Conservation (phyloP, 2,113 vertebrate genomes). For the Morone saxatilis region DNA sequence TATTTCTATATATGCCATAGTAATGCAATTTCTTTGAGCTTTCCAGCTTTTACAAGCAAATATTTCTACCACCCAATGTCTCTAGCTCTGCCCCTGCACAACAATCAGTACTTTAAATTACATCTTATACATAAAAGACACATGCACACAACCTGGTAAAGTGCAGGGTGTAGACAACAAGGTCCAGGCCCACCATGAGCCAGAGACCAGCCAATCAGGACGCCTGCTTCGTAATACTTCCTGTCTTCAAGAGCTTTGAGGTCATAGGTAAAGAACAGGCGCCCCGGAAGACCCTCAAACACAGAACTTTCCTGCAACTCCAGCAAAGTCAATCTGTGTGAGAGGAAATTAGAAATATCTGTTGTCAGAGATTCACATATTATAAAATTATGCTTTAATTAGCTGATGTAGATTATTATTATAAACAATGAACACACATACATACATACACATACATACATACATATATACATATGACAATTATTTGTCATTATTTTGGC, state of each 20-base stretch:
- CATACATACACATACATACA: too few species aligned
- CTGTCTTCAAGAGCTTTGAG: constrained; percentile 68
- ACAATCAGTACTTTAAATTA: too few species aligned
- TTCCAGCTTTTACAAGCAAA: too few species aligned
- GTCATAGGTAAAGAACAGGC: constrained; percentile 75
- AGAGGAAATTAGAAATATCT: neutral
- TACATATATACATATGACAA: too few species aligned
- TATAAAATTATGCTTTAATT: neutral
- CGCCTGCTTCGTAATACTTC: constrained; percentile 74
- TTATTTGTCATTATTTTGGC: neutral
- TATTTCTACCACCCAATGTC: too few species aligned
- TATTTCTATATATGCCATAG: too few species aligned
- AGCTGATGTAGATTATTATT: too few species aligned
- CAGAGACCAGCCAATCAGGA: constrained; percentile 80
- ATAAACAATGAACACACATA: too few species aligned
- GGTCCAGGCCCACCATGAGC: constrained; percentile 78
- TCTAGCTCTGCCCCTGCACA: too few species aligned
- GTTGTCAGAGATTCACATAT: neutral
- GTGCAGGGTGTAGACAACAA: constrained; percentile 68
- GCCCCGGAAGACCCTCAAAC: constrained; percentile 75
- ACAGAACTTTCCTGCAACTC: constrained; percentile 72
- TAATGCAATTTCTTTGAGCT: too few species aligned
- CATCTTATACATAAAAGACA: neutral
- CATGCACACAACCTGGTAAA: constrained; percentile 74
- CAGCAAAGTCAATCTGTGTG: constrained; percentile 69